Base-by-base conservation (phyloP, 2,797 vertebrate genomes). In the Malacoctenus gilli region DNA sequence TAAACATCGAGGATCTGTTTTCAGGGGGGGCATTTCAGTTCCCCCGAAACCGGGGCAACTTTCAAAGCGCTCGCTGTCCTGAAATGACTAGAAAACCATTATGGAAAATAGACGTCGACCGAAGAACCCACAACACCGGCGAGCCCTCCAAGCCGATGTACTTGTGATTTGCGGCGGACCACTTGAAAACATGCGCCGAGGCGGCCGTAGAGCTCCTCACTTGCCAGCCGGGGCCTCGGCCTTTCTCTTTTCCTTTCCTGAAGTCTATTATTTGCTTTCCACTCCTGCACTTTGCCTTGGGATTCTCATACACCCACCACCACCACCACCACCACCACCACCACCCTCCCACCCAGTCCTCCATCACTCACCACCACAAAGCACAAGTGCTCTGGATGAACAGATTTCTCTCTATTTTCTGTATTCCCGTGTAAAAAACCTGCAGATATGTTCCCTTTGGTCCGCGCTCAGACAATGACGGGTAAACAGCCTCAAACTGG, bases 241-340 rank as follows among this genome's bases (percentile, higher is more conserved):
- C n/a, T 67, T 55, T 70, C 59, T 63, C n/a, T n/a, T n/a, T 47
- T 67, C 41, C 36, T 22, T 46, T n/a, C 41, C 44, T 11, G 32
- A 37, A 72, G 68, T 75, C 67, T 74, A 74, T 77, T 83, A 83
- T 77, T 72, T 75, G 63, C 60, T 57, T 55, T 79, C 67, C 37
- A 35, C 59, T 61, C 56, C 36, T 59, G 49, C 61, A 68, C 67
- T 53, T 62, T 67, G 36, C 48, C 71, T 47, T 48, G 43, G 68
- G 61, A 37, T 44, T 77, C 75, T 80, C 72, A 74, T 41, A 69
- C 63, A 58, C 39, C 79, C 42, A 16, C 36, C 40, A 37, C 4
- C 12, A 12, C 30, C 8, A 8, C 8, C 30, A 8, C 30, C n/a
- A n/a, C n/a, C n/a, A n/a, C n/a, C n/a, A n/a, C n/a, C n/a, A n/a